Base-by-base conservation (phyloP, 2,113 vertebrate species). In the Athene cunicularia region DNA sequence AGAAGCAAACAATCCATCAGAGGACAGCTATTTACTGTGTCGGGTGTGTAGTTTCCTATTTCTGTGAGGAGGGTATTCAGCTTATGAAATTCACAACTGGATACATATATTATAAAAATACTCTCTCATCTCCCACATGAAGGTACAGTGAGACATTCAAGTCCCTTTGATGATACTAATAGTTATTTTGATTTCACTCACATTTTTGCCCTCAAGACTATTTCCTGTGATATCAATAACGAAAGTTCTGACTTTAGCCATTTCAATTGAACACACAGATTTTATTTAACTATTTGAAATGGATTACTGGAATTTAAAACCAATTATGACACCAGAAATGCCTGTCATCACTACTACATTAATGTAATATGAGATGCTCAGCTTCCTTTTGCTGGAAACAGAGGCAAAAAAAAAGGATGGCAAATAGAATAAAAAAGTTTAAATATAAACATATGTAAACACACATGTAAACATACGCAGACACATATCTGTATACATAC, bases 271-370 rank as follows among this genome's bases (percentile, higher is more conserved):
- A 85, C 96, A 55, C 77, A 91, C 74, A 88, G 84, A 97, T 97
- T 96, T 97, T 97, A 97, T 98, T 97, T 96, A 98, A 96, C 95
- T 94, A 95, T 97, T 96, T 96, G 86, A 92, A 98, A 98, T 96
- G 96, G 95, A 97, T 97, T 97, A 96, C 91, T 93, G 98, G 97
- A 97, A 98, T 98, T 96, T 98, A 97, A 98, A 98, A 96, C 88
- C 98, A 97, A 97, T 97, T 97, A 97, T 96, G 97, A 98, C 94
- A 96, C 97, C 93, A 98, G 97, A 98, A 97, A 95, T 95, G 97
- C 96, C 94, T 97, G 96, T 96, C 97, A 98, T 97, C 95, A 92
- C 22, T 75, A 93, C 96, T 95, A 97, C 97, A 98, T 98, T 98
- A 96, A 97, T 95, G 98, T 96, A 97, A 97, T 97, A 93, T 12